phyloP scores from a whole-genome alignment of 2,113 vertebrate genomes.

The Ancistrus triradiatus region DNA sequence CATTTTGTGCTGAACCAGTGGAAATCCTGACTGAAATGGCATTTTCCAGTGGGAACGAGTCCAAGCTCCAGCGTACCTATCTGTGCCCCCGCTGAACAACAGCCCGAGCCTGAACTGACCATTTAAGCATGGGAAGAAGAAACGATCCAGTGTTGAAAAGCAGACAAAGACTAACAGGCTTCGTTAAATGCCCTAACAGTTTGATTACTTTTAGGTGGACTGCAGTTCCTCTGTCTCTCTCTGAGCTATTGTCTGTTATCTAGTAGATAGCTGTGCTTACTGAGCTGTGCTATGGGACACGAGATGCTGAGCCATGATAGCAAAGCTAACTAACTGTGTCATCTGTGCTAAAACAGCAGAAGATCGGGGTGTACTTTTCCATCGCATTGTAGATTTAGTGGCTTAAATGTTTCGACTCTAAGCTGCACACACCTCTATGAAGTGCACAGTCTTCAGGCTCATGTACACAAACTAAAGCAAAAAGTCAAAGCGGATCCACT shows the following conservation, averaged over 20 bases:
- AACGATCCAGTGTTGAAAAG: slow-evolving; percentile 57
- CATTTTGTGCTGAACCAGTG: no score
- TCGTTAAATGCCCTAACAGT: slow-evolving; percentile 47
- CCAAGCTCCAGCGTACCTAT: not conserved
- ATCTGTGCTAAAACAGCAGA: slow-evolving; percentile 33
- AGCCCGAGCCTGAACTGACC: not conserved
- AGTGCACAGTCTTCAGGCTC: not conserved
- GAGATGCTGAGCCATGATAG: slow-evolving; percentile 38
- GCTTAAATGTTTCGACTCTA: not conserved
- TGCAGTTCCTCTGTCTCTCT: slow-evolving; percentile 46
- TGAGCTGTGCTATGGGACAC: slow-evolving; percentile 25
- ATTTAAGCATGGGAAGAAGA: slow-evolving; percentile 57
- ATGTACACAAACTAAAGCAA: slow-evolving; percentile 15
- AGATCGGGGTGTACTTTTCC: slow-evolving; percentile 14
- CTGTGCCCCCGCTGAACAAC: not conserved
- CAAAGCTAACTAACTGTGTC: no score
- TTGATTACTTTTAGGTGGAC: slow-evolving; percentile 44
- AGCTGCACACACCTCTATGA: not conserved
- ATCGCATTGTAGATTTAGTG: no score
- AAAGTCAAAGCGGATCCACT: slow-evolving; percentile 7
- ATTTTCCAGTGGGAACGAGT: no score
- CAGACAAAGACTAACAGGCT: slow-evolving; percentile 51
- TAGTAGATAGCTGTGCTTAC: slow-evolving; percentile 28
- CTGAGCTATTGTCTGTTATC: slow-evolving; percentile 3
- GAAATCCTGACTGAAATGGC: no score